Evolutionary conservation across 2,113 vertebrate species (phyloP).

Genomic region (Ardeotis arabs): DNA sequence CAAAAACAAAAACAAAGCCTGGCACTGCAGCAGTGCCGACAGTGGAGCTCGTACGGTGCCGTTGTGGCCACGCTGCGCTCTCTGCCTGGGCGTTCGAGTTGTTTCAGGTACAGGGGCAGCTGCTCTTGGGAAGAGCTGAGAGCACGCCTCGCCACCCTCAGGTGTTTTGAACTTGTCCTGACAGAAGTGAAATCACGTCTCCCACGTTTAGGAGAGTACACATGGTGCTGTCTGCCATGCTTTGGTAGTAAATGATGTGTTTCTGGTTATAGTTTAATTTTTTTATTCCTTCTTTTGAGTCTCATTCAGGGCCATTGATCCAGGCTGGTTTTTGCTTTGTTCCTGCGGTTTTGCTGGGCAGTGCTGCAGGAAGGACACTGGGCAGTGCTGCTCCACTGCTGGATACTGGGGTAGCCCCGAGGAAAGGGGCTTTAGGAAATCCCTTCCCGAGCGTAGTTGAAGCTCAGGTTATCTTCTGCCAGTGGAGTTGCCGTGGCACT

Average conservation of each 20-base stretch:
- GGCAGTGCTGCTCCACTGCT: neutral
- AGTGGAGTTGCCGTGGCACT: neutral
- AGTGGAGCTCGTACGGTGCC: fast-evolving
- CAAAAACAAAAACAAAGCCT: neutral
- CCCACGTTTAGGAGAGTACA: neutral
- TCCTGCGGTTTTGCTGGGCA: neutral
- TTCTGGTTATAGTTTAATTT: neutral
- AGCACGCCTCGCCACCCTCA: neutral
- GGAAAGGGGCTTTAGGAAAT: neutral
- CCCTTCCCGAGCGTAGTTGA: neutral
- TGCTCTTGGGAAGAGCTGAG: neutral
- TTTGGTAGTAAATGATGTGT: neutral
- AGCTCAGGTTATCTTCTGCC: neutral
- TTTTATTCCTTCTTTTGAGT: neutral
- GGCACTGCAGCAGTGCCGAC: neutral
- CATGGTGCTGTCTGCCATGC: neutral
- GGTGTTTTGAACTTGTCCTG: neutral
- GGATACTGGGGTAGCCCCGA: neutral
- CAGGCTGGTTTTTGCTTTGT: neutral
- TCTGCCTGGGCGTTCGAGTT: neutral
- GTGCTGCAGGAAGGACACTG: fast-evolving
- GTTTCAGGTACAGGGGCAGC: fast-evolving
- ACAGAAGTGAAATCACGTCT: neutral
- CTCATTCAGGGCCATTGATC: neutral
- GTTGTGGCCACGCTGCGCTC: fast-evolving